Base-by-base conservation (phyloP, 2,888 invertebrate species). In the Plusia festucae region DNA sequence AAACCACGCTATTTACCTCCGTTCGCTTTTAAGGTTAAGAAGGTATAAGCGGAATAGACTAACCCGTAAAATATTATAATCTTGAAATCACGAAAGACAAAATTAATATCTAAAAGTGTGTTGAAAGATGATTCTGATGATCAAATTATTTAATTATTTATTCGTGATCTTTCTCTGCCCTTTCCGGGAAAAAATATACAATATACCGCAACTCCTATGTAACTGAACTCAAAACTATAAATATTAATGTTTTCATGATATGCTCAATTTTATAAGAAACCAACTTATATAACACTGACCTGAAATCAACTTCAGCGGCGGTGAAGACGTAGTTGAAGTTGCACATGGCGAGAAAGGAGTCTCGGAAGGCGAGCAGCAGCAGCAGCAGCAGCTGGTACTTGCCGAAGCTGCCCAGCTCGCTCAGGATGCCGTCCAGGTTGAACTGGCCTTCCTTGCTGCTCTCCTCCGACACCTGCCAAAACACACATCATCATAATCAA, bases 251-350 rank as follows among this genome's bases (percentile, higher is more conserved):
- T n/a, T n/a, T n/a, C n/a, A n/a, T n/a, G n/a, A n/a, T n/a, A n/a
- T n/a, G n/a, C n/a, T n/a, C n/a, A n/a, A n/a, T n/a, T n/a, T n/a
- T n/a, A n/a, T n/a, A n/a, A n/a, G n/a, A n/a, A n/a, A n/a, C n/a
- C n/a, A n/a, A n/a, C n/a, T n/a, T n/a, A n/a, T 15, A 34, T 15
- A 15, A 13, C 6, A 51, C 20, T 24, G 63, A 96, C 96, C 96
- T 96, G 90, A 94, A 95, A 11, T 90, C 82, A 1, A 95, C 92
- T 60, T 96, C 95, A 0, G 95, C 93, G 0, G 96, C 96, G 0
- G 96, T 93, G 85, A 96, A 96, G 40, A 96, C 93, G 78, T 96
- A 96, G 82, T 94, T 91, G 73, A 89, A 94, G 85, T 95, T 95
- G 85, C 94, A 95, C 94, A 95, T 95, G 76, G 76, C 85, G 64